Evolutionary conservation across 1,140 invertebrate genomes (phyloP), one percentile per base, ranked within the genome.

Genomic region (Leptinotarsa undecemlineata): DNA sequence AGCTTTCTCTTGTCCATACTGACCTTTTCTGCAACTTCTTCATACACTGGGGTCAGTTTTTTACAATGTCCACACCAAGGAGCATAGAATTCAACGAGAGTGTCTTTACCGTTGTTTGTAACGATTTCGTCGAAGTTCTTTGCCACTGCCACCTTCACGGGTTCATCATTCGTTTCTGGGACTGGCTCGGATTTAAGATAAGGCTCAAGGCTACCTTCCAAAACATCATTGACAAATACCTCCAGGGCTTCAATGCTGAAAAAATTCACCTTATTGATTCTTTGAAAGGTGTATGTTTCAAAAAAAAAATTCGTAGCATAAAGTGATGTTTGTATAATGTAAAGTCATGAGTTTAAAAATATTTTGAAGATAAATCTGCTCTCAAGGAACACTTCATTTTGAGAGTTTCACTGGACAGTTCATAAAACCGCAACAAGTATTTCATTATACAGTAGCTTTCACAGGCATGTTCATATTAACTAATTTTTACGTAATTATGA

Each of bases 51-150:
- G 1, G 95, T 91, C 19, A 99, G 88, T 85, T 95, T 96, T 87
- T 98, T 98, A 88, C 98, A 99, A 83, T 99, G 98, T 77, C 98
- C 98, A 86, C 98, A 99, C 97, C 97, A 99, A 1, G 97, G 97
- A 48, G 97, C 97, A 87, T 99, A 99, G 87, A 99, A 99, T 86
- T 99, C 97, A 78, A 99, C 92, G 5, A 99, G 87, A 4, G 95
- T 95, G 87, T 99, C 98, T 84, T 97, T 96, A 33, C 89, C 93
- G 79, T 94, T 94, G 83, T 99, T 93, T 8, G 90, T 93, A 0
- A 99, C 96, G 66, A 99, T 88, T 72, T 99, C 94, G 84, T 99
- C 93, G 87, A 99, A 99, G 87, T 99, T 99, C 86, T 96, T 97
- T 20, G 91, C 98, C 17, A 99, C 98, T 23, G 95, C 96, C 73